phyloP scores from a whole-genome alignment of 2,888 invertebrate genomes.

The Gryllus longicercus region DNA sequence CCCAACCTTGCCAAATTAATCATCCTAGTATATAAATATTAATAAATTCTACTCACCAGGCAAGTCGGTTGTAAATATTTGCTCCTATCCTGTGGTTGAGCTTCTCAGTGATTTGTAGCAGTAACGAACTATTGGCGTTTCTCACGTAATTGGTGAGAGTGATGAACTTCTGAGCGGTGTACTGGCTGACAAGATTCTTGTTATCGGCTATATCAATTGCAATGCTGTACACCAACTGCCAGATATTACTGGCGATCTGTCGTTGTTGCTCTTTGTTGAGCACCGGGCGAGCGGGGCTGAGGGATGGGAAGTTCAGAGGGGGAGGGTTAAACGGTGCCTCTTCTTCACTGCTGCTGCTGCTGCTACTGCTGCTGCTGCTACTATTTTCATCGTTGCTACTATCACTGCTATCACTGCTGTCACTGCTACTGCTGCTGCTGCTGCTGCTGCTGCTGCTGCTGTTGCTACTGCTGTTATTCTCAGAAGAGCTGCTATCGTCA shows the following conservation, averaged over 20 bases:
- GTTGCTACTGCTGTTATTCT: conserved; percentile 18
- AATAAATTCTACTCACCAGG: too few relatives aligned
- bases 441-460: conserved; percentile 34
- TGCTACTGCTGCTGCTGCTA: conserved; percentile 23
- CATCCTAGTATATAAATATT: too few relatives aligned
- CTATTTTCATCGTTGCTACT: neutral
- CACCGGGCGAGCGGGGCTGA: neutral
- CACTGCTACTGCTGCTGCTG: neutral
- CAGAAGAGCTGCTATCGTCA: neutral
- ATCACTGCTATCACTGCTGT: neutral
- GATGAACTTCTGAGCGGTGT: neutral
- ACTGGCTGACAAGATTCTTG: neutral
- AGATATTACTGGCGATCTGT: neutral
- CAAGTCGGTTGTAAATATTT: neutral
- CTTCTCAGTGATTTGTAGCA: neutral
- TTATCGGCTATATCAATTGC: neutral
- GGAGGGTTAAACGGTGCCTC: conserved; percentile 31
- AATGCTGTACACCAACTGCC: neutral
- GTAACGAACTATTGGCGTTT: neutral
- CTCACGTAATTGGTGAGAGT: neutral
- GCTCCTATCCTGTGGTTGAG: neutral
- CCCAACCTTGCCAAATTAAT: too few relatives aligned
- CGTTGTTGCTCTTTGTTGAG: neutral
- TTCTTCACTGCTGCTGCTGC: conserved; percentile 26
- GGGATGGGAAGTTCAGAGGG: neutral